These are phyloP conservation scores for Oplegnathus fasciatus DNA, from an alignment of 2,113 vertebrate species.

Conservation along the genomic window DNA sequence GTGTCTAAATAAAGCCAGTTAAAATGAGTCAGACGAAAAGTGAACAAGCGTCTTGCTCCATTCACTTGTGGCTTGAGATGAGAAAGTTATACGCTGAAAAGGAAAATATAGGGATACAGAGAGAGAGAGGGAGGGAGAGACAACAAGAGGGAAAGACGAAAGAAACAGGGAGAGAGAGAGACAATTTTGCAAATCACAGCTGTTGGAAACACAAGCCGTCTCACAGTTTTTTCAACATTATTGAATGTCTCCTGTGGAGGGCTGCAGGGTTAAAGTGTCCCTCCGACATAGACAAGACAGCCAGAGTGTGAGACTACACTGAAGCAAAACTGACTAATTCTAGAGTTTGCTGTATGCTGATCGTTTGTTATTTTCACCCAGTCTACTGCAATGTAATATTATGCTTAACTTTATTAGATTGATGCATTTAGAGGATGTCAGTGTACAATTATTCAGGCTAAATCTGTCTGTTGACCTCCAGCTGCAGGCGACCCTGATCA, in stretches of 20 bases:
- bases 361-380: conserved; percentile 8
- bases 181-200: conserved; percentile 48
- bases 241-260: conserved; percentile 57
- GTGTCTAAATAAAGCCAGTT: conserved; percentile 83
- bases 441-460: neutral
- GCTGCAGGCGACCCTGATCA: conserved; percentile 9
- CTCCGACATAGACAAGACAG: conserved; percentile 1
- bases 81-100: conserved; percentile 26
- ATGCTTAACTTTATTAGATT: conserved; percentile 10
- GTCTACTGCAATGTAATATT: neutral
- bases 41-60: conserved; percentile 33
- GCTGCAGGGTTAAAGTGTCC: conserved; percentile 7
- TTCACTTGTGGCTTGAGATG: conserved; percentile 38
- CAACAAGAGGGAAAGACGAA: conserved; percentile 12
- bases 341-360: neutral
- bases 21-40: conserved; percentile 77
- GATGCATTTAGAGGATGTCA: conserved; percentile 16
- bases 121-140: conserved; percentile 2
- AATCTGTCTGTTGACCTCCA: conserved; percentile 9
- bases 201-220: conserved; percentile 42
- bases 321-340: conserved; percentile 1
- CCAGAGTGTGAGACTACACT: neutral
- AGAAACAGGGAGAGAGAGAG: neutral
- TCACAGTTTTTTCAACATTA: conserved; percentile 37
- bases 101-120: conserved; percentile 27